Conservation (phyloP, 2,888 invertebrate species). For the Thymelicus sylvestris region DNA sequence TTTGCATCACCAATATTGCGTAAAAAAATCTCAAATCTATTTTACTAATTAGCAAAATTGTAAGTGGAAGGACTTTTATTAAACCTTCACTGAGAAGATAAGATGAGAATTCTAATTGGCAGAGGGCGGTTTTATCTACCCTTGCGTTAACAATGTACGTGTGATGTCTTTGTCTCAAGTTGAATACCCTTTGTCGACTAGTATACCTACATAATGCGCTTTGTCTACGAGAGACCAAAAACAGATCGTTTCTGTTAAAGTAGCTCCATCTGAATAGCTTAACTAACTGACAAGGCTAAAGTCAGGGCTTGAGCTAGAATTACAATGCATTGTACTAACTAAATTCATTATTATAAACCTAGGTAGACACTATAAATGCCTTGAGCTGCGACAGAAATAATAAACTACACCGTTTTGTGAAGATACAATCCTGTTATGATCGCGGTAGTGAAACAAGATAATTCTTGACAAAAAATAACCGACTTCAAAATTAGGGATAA, state of each 20-base stretch:
- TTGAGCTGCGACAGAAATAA: too few relatives aligned
- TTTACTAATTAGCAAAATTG: neutral
- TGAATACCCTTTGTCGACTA: constrained; percentile 16
- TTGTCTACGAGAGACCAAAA: neutral
- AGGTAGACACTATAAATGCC: too few relatives aligned
- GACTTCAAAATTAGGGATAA: too few relatives aligned
- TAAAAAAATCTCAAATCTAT: neutral
- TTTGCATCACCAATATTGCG: too few relatives aligned
- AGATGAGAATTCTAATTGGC: constrained; percentile 27
- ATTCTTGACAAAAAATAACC: too few relatives aligned
- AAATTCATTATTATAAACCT: too few relatives aligned
- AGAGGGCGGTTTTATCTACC: constrained; percentile 6
- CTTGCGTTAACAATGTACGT: constrained; percentile 16
- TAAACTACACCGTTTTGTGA: too few relatives aligned
- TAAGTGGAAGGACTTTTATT: constrained; percentile 16
- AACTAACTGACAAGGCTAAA: too few relatives aligned
- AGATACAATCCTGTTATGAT: too few relatives aligned
- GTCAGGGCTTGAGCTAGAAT: too few relatives aligned
- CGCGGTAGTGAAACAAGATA: too few relatives aligned
- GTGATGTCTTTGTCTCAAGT: constrained; percentile 26
- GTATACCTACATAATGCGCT: neutral
- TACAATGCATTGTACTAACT: too few relatives aligned
- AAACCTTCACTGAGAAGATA: constrained; percentile 12
- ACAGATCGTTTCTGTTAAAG: neutral
- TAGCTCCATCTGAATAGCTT: neutral